Percentiles rank a stretch among this genome's conserved stretches.
Conservation (phyloP, 2,888 invertebrate genomes). For the Junonia oenone region DNA sequence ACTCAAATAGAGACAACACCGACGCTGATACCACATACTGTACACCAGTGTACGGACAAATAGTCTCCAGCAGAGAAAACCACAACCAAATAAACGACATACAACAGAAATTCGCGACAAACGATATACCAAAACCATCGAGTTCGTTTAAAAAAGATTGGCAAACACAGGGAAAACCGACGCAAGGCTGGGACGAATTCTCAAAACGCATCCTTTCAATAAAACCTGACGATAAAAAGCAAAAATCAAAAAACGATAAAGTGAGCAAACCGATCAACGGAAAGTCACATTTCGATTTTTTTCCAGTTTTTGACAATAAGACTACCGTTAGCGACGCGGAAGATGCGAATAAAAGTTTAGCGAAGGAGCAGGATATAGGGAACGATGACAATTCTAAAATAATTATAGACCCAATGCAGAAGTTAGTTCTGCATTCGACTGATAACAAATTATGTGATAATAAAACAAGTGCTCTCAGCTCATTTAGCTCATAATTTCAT, state of each 20-base stretch:
- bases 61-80: conserved; percentile 68
- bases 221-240: conserved; percentile 52
- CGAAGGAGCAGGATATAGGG: conserved; percentile 28
- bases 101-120: conserved; percentile 61
- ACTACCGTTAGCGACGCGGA: conserved; percentile 29
- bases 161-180: conserved; percentile 53
- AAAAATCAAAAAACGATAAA: conserved; percentile 51
- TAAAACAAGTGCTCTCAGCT: conserved; percentile 72
- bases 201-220: conserved; percentile 61
- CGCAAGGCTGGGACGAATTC: conserved; percentile 67
- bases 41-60: conserved; percentile 71
- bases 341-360: conserved; percentile 24
- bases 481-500: conserved; percentile 67
- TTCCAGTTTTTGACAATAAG: conserved; percentile 72
- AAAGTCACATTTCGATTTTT: conserved; percentile 66
- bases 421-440: conserved; percentile 75
- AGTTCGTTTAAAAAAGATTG: conserved; percentile 67
- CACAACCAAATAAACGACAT: conserved; percentile 74
- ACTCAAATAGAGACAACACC: conserved; percentile 45
- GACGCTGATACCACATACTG: conserved; percentile 68
- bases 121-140: conserved; percentile 60
- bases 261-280: conserved; percentile 50
- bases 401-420: conserved; percentile 76
- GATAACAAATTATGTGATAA: conserved; percentile 78
- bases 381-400: conserved; percentile 66